A percentile compares a stretch with the other conserved stretches of the same genome.
Conservation (phyloP, 2,797 vertebrate genomes). For the Podarcis lilfordi region DNA sequence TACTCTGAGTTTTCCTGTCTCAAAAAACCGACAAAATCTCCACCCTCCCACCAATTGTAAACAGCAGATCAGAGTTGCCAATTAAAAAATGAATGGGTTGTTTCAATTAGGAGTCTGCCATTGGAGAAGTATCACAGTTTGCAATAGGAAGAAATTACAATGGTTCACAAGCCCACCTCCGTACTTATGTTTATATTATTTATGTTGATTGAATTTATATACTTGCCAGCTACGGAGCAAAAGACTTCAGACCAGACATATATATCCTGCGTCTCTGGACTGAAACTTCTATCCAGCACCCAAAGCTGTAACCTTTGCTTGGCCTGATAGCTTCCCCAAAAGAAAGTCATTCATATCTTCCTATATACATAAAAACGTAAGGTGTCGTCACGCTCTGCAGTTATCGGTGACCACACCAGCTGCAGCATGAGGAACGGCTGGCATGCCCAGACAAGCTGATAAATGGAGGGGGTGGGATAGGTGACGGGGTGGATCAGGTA, state of each 20-base stretch:
- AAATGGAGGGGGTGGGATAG: no score
- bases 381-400: no score
- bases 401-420: no score
- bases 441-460: no score
- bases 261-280: not conserved
- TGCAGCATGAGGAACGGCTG: no score
- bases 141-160: not conserved
- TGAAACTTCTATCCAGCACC: not conserved
- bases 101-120: constrained; percentile 4
- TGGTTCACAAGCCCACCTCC: not conserved
- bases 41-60: constrained; percentile 39
- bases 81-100: constrained; percentile 57
- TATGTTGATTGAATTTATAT: not conserved
- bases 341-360: not conserved
- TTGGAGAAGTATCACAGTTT: not conserved
- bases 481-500: no score
- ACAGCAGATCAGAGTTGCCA: constrained; percentile 48
- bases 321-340: not conserved
- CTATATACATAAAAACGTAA: not conserved
- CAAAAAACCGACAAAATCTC: constrained; percentile 59
- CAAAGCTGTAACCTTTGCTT: not conserved
- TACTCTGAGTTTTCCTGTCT: constrained; percentile 54
- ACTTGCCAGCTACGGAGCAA: not conserved
- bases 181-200: no score
- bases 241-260: not conserved